Base-by-base conservation (phyloP, 2,113 vertebrate genomes). In the Bungarus multicinctus region DNA sequence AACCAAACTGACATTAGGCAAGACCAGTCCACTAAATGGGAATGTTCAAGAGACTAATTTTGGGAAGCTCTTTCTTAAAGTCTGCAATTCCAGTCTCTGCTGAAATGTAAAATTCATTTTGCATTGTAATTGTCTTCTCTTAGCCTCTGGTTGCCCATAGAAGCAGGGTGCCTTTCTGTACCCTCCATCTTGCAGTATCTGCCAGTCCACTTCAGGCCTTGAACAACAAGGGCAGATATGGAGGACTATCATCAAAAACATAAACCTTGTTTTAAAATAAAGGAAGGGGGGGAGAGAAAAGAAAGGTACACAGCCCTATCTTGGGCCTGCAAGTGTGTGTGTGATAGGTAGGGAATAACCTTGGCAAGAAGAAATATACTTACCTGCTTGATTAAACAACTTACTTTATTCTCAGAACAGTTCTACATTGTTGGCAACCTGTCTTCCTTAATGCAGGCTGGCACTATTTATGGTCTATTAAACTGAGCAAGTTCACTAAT, bases 151-250 rank as follows among this genome's bases (percentile, higher is more conserved):
- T 30, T 91, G 30, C 85, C 34, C 23, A 69, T 52, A 25, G 53
- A 81, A 85, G 87, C 90, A 92, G 91, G 69, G 88, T 92, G 88
- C 88, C 81, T 90, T 91, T 92, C 88, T 91, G 88, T 92, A 90
- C 87, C 85, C 85, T 88, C 90, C 90, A 34, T 55, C 85, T 88
- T 88, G 64, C 8, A 57, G 52, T 47, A 87, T 27, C 47, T 43
- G 85, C 89, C 57, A 45, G 81, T 39, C 88, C 69, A 60, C 60
- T 2, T 92, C 86, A 87, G 74, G 88, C 91, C 91, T 87, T 22
- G 91, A 64, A 74, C 88, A 55, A 91, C 45, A 91, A 91, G 90
- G 45, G 69, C 53, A 85, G 69, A 53, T 53, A 91, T 12, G 23
- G 69, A 91, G 88, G 54, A 54, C 34, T 43, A 91, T 53, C 64